Conservation (phyloP, 1,140 invertebrate genomes). For the Trichomalopsis sarcophagae region DNA sequence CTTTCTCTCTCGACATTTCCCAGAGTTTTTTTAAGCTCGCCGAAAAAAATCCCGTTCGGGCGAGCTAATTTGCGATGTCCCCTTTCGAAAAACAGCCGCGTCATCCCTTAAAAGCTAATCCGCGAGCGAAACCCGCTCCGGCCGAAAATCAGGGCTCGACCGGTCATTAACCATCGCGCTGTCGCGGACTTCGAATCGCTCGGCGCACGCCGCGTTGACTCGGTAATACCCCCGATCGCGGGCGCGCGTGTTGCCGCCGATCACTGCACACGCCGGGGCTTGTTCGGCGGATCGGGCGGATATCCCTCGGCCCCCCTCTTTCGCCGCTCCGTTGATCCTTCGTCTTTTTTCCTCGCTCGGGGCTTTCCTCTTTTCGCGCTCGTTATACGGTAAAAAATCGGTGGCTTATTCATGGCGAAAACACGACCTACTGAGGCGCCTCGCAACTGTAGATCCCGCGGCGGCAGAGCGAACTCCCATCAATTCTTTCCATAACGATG, state of each 20-base stretch:
- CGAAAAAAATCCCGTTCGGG: background rate
- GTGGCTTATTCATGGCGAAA: no score
- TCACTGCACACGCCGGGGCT: slow-evolving; percentile 9
- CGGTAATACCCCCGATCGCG: slow-evolving; percentile 2
- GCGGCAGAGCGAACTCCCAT: no score
- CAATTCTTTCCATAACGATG: background rate
- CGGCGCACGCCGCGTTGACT: slow-evolving; percentile 15
- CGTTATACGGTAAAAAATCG: no score
- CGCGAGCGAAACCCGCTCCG: slow-evolving; percentile 8
- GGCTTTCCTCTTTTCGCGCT: no score
- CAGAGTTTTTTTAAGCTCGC: background rate
- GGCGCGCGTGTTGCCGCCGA: background rate
- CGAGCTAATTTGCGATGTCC: slow-evolving; percentile 20
- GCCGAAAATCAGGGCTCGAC: slow-evolving; percentile 2
- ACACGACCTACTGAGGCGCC: no score
- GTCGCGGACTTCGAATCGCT: background rate
- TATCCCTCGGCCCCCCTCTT: background rate
- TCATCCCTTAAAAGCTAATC: slow-evolving; percentile 49
- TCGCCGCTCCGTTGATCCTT: no score
- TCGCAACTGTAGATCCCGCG: no score
- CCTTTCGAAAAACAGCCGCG: slow-evolving; percentile 22
- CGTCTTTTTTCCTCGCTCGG: no score
- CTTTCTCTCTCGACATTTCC: background rate
- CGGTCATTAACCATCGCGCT: slow-evolving; percentile 31
- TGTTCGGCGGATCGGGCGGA: background rate